These are phyloP conservation scores for Embidobia sp. DNA, from an alignment of 2,888 invertebrate genomes.

Conservation along the genomic window DNA sequence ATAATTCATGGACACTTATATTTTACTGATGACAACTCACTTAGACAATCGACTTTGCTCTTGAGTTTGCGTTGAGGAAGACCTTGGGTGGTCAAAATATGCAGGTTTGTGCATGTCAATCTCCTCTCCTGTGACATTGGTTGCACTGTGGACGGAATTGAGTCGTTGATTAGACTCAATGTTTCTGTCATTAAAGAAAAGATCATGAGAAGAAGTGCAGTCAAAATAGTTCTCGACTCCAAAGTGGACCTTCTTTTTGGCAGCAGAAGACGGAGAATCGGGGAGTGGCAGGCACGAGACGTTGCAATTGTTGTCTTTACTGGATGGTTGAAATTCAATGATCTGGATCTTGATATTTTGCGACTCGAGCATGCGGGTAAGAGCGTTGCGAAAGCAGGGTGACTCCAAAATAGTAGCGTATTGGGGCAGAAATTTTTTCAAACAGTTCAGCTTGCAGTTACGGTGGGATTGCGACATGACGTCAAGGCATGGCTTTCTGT, in stretches of 20 bases:
- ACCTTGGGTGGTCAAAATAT: background rate
- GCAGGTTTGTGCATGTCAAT: background rate
- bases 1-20: too few relatives aligned
- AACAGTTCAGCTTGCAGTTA: conserved; percentile 20
- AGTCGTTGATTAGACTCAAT: too few relatives aligned
- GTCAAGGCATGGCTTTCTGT: conserved; percentile 3
- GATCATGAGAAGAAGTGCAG: background rate
- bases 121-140: conserved; percentile 5
- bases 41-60: background rate
- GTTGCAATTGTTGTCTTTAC: background rate
- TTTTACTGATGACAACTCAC: conserved; percentile 17
- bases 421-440: conserved; percentile 12
- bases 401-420: conserved; percentile 18
- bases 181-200: background rate
- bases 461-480: conserved; percentile 16
- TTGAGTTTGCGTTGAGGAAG: conserved; percentile 1
- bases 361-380: conserved; percentile 10
- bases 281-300: background rate
- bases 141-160: background rate
- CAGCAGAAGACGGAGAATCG: background rate
- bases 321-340: conserved; percentile 25
- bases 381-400: conserved; percentile 18
- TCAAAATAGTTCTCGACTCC: background rate
- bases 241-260: conserved; percentile 29
- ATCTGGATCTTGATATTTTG: conserved; percentile 38